Base-by-base conservation (phyloP, 2,113 vertebrate genomes). In the Aptenodytes patagonicus region DNA sequence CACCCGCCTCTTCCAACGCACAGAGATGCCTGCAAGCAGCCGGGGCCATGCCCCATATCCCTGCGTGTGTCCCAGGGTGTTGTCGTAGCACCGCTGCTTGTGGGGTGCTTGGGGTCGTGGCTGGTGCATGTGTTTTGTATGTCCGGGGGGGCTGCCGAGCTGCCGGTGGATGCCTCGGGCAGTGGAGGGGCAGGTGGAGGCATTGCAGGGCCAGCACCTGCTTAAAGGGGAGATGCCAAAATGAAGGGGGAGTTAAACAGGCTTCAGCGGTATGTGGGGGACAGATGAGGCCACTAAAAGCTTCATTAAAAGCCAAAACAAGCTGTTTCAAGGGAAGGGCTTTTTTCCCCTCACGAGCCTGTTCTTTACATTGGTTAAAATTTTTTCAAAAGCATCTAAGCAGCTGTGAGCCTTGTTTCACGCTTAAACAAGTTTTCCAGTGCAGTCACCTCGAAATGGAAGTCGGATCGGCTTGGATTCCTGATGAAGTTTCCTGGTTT, bases 1-100 rank as follows among this genome's bases (percentile, higher is more conserved):
- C 13, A 1, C 24, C 24, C 8, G 0, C 46, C 47, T 57, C 55
- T 22, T 7, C 17, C 22, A 0, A 0, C 4, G 24, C 55, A 6
- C 15, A 0, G 8, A 7, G 38, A 0, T 11, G 69, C 57, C 20
- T 9, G 69, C 17, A 0, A 8, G 54, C 47, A 25, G 75, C 40
- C 1, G 4, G 57, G 89, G 44, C 86, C 2, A 0, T 38, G 54
- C 20, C 61, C 65, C 24, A 0, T 3, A 1, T 51, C 32, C 68
- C 24, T 0, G 0, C 2, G 1, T 1, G 7, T 16, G 11, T 46
- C 77, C 44, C 3, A 0, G 26, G 46, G 13, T 16, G 44, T 13
- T 10, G 2, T 5, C 0, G 4, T 13, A 29, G 36, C 64, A 1
- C 24, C 1, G 6, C 9, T 36, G 87, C 54, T 18, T 2, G 3